phyloP scores from a whole-genome alignment of 2,797 vertebrate species.

The Halcyon smyrnensis region DNA sequence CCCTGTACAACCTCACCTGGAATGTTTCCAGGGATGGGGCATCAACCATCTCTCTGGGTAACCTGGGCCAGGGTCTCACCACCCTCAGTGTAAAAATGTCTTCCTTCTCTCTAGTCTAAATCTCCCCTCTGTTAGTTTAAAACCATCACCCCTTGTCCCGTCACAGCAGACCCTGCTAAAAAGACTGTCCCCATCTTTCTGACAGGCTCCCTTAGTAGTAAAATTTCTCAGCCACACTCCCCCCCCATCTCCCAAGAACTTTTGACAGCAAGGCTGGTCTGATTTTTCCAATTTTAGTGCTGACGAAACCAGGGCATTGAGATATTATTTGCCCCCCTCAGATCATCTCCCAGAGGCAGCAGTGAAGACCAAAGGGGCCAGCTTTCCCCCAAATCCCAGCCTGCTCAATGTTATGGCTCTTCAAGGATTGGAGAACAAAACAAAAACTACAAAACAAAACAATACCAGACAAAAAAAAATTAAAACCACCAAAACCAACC shows the following conservation, averaged over 20 bases:
- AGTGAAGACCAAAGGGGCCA: background rate
- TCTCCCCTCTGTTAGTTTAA: background rate
- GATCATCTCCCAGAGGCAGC: background rate
- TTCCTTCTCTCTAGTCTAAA: background rate
- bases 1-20: background rate
- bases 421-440: rapidly evolving
- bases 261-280: background rate
- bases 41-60: background rate
- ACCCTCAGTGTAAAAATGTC: background rate
- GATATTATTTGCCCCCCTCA: background rate
- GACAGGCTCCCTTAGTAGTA: background rate
- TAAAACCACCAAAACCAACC: too few species aligned
- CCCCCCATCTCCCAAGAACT: background rate
- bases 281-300: background rate
- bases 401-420: background rate
- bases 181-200: background rate
- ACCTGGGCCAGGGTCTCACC: background rate
- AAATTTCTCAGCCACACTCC: background rate
- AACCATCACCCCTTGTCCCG: background rate
- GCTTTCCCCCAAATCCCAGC: background rate
- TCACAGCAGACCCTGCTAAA: background rate
- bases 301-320: background rate
- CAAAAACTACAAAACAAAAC: too few species aligned
- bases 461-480: too few species aligned
- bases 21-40: background rate